A percentile compares a stretch with the other conserved stretches of the same genome.
Evolutionary conservation across 2,888 invertebrate genomes (phyloP).

Genomic region (Sceliomorpha sp.): DNA sequence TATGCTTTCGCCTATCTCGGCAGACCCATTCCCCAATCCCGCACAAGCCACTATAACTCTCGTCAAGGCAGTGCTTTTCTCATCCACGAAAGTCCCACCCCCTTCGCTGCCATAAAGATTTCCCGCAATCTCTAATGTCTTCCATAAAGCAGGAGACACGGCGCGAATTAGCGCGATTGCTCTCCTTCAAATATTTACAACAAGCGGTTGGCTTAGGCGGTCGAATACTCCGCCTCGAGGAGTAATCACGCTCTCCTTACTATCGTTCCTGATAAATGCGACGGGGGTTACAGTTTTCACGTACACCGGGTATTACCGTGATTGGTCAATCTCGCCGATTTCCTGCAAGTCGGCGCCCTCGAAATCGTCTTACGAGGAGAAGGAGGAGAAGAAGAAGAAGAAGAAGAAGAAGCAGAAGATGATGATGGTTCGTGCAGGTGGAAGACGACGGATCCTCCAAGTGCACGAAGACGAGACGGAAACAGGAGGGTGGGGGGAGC

Average conservation of each 20-base stretch:
- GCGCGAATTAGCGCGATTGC: slow-evolving; percentile 51
- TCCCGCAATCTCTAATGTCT: slow-evolving; percentile 49
- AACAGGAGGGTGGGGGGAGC: slow-evolving; percentile 39
- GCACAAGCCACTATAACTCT: slow-evolving; percentile 51
- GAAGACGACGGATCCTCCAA: not conserved
- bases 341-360: slow-evolving; percentile 20
- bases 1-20: slow-evolving; percentile 28
- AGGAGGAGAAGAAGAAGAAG: slow-evolving; percentile 25
- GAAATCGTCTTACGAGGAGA: slow-evolving; percentile 25
- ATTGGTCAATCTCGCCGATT: slow-evolving; percentile 49
- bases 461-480: slow-evolving; percentile 11
- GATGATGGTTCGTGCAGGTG: slow-evolving; percentile 21
- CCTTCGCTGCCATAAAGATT: slow-evolving; percentile 46
- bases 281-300: slow-evolving; percentile 42
- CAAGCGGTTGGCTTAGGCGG: not conserved
- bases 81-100: slow-evolving; percentile 23
- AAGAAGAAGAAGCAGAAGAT: slow-evolving; percentile 34
- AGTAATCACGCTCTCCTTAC: slow-evolving; percentile 18
- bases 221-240: slow-evolving; percentile 2
- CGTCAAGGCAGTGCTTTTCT: slow-evolving; percentile 45
- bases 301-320: slow-evolving; percentile 42
- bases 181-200: slow-evolving; percentile 52
- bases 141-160: slow-evolving; percentile 35
- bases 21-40: slow-evolving; percentile 32
- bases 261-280: slow-evolving; percentile 27